phyloP scores from a whole-genome alignment of 2,888 invertebrate species.

The Eurytoma californica region DNA sequence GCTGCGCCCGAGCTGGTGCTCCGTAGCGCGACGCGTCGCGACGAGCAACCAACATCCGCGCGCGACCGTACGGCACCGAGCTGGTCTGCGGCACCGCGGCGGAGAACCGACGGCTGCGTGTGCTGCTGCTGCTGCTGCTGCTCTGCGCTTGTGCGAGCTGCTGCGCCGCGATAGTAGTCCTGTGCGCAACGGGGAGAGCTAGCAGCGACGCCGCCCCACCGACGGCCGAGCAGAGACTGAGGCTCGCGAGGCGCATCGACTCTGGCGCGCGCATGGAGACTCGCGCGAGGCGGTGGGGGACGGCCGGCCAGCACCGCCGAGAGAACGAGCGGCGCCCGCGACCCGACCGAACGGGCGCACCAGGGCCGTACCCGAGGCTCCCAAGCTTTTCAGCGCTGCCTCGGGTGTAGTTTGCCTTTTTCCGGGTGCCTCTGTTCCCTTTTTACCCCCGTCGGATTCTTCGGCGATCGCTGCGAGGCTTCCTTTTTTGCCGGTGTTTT shows the following conservation, averaged over 20 bases:
- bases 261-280: conserved; percentile 63
- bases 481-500: too few relatives aligned
- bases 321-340: conserved; percentile 42
- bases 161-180: conserved; percentile 37
- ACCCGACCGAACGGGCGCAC: neutral
- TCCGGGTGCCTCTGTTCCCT: neutral
- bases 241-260: conserved; percentile 63
- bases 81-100: neutral
- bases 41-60: neutral
- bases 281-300: conserved; percentile 57
- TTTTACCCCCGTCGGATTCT: neutral
- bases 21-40: neutral
- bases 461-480: too few relatives aligned
- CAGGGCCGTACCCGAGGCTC: conserved; percentile 46
- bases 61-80: neutral
- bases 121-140: conserved; percentile 16
- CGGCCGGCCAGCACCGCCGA: conserved; percentile 58
- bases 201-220: conserved; percentile 68
- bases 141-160: conserved; percentile 11
- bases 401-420: neutral
- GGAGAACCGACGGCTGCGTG: neutral
- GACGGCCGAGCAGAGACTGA: conserved; percentile 73
- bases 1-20: neutral
- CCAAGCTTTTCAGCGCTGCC: neutral
- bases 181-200: conserved; percentile 40